These are phyloP conservation scores for Xestia ashworthii DNA, from an alignment of 2,888 invertebrate species.

Conservation along the genomic window DNA sequence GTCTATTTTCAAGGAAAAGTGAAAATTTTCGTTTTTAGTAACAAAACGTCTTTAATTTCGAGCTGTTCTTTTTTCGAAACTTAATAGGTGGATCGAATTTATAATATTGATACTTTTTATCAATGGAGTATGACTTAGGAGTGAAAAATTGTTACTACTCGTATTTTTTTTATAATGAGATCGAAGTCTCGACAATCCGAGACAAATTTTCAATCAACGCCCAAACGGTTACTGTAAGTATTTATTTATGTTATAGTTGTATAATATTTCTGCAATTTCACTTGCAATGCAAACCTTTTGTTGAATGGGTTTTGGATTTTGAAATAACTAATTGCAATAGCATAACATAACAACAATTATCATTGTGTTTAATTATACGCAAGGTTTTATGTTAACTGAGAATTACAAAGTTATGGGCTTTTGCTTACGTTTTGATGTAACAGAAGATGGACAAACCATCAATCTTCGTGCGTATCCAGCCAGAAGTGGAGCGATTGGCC, in stretches of 20 bases:
- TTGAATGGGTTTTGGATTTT: slow-evolving; percentile 28
- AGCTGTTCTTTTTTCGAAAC: slow-evolving; percentile 7
- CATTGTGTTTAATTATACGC: slow-evolving; percentile 48
- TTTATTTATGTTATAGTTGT: slow-evolving; percentile 40
- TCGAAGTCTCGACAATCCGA: slow-evolving; percentile 10
- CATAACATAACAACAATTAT: slow-evolving; percentile 39
- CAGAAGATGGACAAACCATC: slow-evolving; percentile 60
- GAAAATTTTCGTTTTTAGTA: slow-evolving; percentile 8
- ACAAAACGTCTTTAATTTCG: slow-evolving; percentile 12
- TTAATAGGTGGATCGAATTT: background rate
- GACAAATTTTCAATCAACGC: slow-evolving; percentile 49
- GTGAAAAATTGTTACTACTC: slow-evolving; percentile 16
- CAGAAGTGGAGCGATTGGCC: slow-evolving; percentile 66
- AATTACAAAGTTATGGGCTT: slow-evolving; percentile 48
- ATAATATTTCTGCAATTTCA: slow-evolving; percentile 40
- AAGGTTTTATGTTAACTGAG: slow-evolving; percentile 45
- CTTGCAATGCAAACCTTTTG: slow-evolving; percentile 18
- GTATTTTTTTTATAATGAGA: slow-evolving; percentile 1
- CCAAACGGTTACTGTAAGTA: slow-evolving; percentile 39
- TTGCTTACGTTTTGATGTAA: slow-evolving; percentile 59
- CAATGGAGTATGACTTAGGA: slow-evolving; percentile 1
- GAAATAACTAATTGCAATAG: slow-evolving; percentile 31
- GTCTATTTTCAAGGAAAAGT: slow-evolving; percentile 59
- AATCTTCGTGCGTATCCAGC: slow-evolving; percentile 64
- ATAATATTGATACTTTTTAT: slow-evolving; percentile 2